These are phyloP conservation scores for Pocillopora grandis DNA, from an alignment of 92 coral and sea anemone genomes.

Conservation along the genomic window DNA sequence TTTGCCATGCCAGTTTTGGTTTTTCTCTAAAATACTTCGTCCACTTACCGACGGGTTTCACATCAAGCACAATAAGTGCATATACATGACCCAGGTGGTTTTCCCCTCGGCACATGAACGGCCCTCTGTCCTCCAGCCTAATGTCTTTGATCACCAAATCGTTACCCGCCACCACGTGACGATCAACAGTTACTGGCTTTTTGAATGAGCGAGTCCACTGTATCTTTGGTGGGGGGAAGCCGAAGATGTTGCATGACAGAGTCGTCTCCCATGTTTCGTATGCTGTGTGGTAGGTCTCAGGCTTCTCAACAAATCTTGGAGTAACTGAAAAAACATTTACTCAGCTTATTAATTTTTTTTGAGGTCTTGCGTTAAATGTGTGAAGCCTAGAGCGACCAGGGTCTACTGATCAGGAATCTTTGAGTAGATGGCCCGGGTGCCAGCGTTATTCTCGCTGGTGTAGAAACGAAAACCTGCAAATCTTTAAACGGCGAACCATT, in stretches of 20 bases:
- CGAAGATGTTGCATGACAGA: conserved; percentile 16
- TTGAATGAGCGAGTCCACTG: no score
- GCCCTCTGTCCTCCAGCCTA: conserved; percentile 58
- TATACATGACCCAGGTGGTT: conserved; percentile 71
- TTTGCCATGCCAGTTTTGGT: no score
- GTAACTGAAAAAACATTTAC: conserved; percentile 44
- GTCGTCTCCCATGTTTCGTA: conserved; percentile 83
- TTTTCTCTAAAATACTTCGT: neutral
- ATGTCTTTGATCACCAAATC: conserved; percentile 59
- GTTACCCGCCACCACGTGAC: conserved; percentile 59
- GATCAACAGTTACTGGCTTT: conserved; percentile 42
- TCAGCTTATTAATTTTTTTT: neutral
- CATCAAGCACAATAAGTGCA: conserved; percentile 72
- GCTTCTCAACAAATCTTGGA: conserved; percentile 64
- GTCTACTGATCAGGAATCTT: no score
- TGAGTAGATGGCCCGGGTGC: no score
- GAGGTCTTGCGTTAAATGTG: no score
- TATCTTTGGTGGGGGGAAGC: neutral
- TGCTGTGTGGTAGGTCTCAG: conserved; percentile 59
- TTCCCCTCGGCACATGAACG: conserved; percentile 78
- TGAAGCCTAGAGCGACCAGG: no score
- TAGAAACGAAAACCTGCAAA: no score
- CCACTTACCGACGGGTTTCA: conserved; percentile 78
- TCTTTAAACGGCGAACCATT: no score
- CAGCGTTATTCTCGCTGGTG: no score